These are phyloP conservation scores for Lepidurus apus DNA, from an alignment of 1,140 invertebrate genomes.

Conservation along the genomic window DNA sequence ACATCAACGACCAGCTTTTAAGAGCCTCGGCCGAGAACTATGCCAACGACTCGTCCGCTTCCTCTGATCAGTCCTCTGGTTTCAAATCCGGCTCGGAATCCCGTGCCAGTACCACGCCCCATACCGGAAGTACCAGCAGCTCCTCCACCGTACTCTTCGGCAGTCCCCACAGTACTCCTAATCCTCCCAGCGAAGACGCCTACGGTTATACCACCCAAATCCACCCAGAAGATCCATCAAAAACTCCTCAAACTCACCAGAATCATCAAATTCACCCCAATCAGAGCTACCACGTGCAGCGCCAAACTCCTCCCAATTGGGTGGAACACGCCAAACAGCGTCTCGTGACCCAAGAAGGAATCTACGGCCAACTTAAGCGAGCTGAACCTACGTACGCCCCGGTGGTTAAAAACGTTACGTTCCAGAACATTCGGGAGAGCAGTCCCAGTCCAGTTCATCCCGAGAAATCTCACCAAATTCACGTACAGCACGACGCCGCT, in stretches of 20 bases:
- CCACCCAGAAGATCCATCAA: neutral
- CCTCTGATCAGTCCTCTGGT: slow-evolving; percentile 1
- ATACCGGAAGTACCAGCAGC: slow-evolving; percentile 32
- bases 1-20: slow-evolving; percentile 49
- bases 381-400: neutral
- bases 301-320: neutral
- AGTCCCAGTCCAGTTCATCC: neutral
- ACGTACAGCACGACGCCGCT: neutral
- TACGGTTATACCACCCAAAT: neutral
- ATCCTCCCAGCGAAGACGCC: neutral
- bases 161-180: neutral
- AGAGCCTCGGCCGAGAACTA: neutral
- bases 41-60: neutral
- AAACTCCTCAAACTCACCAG: too few species aligned
- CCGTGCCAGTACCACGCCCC: slow-evolving; percentile 2
- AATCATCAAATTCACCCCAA: too few species aligned
- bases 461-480: neutral
- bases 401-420: neutral
- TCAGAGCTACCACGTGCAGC: too few species aligned
- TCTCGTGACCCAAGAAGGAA: neutral
- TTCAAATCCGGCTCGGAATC: slow-evolving; percentile 20
- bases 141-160: neutral
- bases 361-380: neutral
- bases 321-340: neutral
- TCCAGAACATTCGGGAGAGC: neutral